phyloP scores from a whole-genome alignment of 2,888 invertebrate genomes.

The Holacanthella duospinosa region DNA sequence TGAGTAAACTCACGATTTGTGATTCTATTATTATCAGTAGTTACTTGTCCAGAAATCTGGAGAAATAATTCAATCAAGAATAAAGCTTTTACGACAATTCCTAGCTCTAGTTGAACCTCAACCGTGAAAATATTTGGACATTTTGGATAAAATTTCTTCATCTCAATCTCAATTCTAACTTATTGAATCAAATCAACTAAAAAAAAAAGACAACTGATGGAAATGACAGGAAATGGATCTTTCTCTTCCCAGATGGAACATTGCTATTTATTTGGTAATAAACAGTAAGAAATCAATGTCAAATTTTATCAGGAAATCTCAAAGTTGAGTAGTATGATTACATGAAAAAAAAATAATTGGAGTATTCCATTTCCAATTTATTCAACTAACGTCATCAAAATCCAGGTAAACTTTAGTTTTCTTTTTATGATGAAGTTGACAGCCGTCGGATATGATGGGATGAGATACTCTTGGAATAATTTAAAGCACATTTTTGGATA shows the following conservation, averaged over 20 bases:
- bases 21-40: constrained; percentile 31
- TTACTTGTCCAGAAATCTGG: not conserved
- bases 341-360: too few relatives aligned
- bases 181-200: not conserved
- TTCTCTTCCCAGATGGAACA: not conserved
- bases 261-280: not conserved
- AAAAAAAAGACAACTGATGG: not conserved
- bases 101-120: not conserved
- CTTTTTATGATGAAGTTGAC: too few relatives aligned
- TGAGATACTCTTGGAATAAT: too few relatives aligned
- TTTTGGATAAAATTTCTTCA: too few relatives aligned
- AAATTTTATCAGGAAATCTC: too few relatives aligned
- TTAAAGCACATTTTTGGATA: too few relatives aligned
- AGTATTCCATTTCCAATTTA: not conserved
- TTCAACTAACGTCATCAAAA: not conserved
- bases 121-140: not conserved
- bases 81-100: not conserved
- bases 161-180: not conserved
- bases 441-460: too few relatives aligned
- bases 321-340: too few relatives aligned
- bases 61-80: not conserved
- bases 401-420: not conserved
- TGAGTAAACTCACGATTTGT: constrained; percentile 31
- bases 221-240: too few relatives aligned
- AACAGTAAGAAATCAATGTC: not conserved